phyloP scores from a whole-genome alignment of 2,797 vertebrate species.

The Xerus rutilus region DNA sequence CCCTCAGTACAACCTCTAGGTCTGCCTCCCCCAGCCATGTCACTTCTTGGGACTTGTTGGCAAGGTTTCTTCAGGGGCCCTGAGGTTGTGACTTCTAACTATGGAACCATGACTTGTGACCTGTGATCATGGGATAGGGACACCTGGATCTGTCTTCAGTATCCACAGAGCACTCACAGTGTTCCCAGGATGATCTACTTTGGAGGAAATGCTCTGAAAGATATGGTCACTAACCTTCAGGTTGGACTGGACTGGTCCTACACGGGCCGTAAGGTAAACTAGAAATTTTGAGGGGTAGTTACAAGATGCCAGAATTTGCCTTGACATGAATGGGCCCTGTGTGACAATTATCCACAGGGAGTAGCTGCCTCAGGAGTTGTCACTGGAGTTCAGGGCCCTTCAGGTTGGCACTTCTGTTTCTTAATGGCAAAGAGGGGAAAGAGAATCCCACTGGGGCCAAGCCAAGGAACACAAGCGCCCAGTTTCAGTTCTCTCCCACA shows the following conservation, averaged over 20 bases:
- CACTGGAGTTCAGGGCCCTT: background rate
- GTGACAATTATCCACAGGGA: background rate
- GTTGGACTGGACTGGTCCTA: background rate
- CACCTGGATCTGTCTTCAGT: background rate
- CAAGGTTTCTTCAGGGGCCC: background rate
- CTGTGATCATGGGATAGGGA: background rate
- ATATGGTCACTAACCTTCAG: background rate
- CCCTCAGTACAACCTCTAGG: rapidly evolving
- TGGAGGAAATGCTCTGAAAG: background rate
- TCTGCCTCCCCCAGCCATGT: background rate
- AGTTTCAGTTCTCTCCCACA: background rate
- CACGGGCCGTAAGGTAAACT: background rate
- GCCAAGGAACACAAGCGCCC: background rate
- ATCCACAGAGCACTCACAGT: background rate
- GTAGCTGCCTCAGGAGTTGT: background rate
- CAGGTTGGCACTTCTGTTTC: background rate
- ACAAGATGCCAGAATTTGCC: background rate
- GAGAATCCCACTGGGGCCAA: background rate
- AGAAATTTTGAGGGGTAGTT: background rate
- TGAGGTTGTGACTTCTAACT: background rate
- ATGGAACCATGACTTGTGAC: background rate
- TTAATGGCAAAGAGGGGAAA: background rate
- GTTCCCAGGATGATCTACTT: background rate
- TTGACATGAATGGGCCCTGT: background rate
- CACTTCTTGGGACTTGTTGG: background rate